Base-by-base conservation (phyloP, 2,113 vertebrate genomes). In the Cnemophilus loriae region DNA sequence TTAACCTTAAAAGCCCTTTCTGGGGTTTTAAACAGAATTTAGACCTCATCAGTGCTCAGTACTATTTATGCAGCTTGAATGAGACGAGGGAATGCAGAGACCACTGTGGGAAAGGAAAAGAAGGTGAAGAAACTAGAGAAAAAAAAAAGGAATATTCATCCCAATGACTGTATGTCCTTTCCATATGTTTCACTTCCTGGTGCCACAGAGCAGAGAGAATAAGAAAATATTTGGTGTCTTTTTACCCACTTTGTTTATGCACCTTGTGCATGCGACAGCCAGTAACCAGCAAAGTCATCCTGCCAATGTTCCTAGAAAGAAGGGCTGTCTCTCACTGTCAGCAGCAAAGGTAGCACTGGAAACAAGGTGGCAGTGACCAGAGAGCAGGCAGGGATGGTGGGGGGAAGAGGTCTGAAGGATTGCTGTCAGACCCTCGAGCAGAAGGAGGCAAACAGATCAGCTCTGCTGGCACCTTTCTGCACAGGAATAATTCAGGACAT, bases 1-100 rank as follows among this genome's bases (percentile, higher is more conserved):
- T 87, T 64, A 84, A 78, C 85, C 83, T 88, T 75, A 94, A 64
- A 93, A 94, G 39, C 20, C 37, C 56, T 93, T 93, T 80, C 65
- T 95, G 57, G 61, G 44, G 12, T 87, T 94, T 89, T 68, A 60
- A 90, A 84, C 28, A 84, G 76, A 94, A 60, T 78, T 93, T 49
- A 69, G 80, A 77, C 37, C 32, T 92, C 67, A 60, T 84, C 61
- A 39, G 18, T 16, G 12, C 60, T 78, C 71, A 22, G 30, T 49
- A 33, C 21, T 73, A 57, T 84, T 95, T 94, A 53, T 60, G 61
- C 15, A 89, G 56, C 64, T 50, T 81, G 73, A 94, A 71, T 32
- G 85, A 92, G 30, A 81, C 61, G 74, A 81, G 41, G 18, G 27
- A 86, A 80, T 32, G 42, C 16, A 61, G 60, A 76, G 39, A 75